Evolutionary conservation across 2,797 vertebrate species (phyloP), one percentile per base, ranked within the genome.

Genomic region (Takifugu ocellatus): DNA sequence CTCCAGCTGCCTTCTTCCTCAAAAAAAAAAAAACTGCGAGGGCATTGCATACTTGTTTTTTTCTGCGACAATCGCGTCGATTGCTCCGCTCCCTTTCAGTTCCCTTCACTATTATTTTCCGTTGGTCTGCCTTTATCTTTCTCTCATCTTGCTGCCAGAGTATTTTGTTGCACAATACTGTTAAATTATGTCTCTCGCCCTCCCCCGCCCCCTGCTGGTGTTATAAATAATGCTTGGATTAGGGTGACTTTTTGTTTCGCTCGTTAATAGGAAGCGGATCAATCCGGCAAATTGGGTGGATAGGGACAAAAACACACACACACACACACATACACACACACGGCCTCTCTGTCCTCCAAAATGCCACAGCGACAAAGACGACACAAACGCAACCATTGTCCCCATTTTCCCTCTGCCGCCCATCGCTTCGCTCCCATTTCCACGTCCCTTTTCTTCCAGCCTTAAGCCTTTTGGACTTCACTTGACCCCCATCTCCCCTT

Each of bases 221-320:
- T 68, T 68, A 71, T 70, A 70, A 83, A 82, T 74, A 82, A 65
- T 61, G 63, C 51, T 60, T 66, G 75, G 77, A 81, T 84, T 77
- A 79, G 64, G 66, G 49, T 8, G 72, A 75, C 68, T 77, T 79
- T 79, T 79, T 77, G 67, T 83, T 86, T 80, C 70, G 61, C 70
- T 81, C 72, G 73, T 69, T 72, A 71, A 81, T 77, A 84, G 71
- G 65, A 66, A 81, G 71, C 29, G 49, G 86, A 85, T 88, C 84
- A 84, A 85, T 83, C 79, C 73, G 59, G 61, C 79, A 86, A 85
- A 88, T 84, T 84, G 78, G 83, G 78, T 54, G 70, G 72, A 85
- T 51, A 54, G 77, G 77, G 77, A 82, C 48, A 69, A 14, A 5
- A 46, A 68, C 3, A 48, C 49, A 44, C 63, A 51, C 50, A 53